A percentile compares a stretch with the other conserved stretches of the same genome.
phyloP scores from a whole-genome alignment of 2,888 invertebrate genomes.

The Didymodactylos carnosus region DNA sequence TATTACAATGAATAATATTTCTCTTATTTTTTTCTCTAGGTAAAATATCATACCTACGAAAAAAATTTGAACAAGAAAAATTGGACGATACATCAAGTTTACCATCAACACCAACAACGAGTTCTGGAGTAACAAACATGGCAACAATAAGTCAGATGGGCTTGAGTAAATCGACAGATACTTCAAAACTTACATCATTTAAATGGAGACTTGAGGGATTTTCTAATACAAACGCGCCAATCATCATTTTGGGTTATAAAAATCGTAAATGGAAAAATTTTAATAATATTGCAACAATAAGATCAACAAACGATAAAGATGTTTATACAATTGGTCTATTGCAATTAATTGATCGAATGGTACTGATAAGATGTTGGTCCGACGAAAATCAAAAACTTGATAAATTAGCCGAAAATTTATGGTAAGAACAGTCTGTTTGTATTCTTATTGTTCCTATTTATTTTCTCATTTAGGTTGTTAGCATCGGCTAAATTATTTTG shows the following conservation, averaged over 20 bases:
- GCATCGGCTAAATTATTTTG: neutral
- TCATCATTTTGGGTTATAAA: neutral
- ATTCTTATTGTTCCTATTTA: too few species aligned
- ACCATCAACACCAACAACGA: neutral
- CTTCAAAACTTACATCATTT: neutral
- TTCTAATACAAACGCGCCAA: neutral
- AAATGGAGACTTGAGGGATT: neutral
- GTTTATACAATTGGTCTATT: neutral
- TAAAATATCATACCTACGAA: neutral
- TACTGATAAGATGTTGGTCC: neutral
- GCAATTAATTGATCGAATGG: neutral
- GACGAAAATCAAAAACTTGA: neutral
- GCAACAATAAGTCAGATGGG: neutral
- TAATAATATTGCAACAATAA: neutral
- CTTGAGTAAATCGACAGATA: neutral
- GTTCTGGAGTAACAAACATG: neutral
- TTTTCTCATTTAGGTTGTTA: too few species aligned
- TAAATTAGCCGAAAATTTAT: neutral
- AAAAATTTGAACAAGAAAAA: neutral
- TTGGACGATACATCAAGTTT: neutral
- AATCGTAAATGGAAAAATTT: neutral
- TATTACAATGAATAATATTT: neutral
- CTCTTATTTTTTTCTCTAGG: neutral
- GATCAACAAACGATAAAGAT: neutral
- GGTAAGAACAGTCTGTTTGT: too few species aligned